These are phyloP conservation scores for Scolopax rusticola DNA, from an alignment of 2,797 vertebrate species.

Conservation along the genomic window DNA sequence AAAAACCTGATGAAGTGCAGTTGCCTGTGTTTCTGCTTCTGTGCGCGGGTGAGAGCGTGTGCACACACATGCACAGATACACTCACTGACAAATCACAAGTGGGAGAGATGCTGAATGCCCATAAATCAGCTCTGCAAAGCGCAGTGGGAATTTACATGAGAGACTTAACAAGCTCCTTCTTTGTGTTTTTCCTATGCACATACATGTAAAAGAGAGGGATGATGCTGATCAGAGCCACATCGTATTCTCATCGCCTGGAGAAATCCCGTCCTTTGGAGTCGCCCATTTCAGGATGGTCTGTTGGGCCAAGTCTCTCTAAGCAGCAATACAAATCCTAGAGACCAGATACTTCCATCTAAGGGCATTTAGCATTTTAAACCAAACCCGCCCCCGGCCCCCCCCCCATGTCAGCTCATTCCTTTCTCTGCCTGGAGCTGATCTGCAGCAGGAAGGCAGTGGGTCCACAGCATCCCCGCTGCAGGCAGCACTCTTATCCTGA, in stretches of 20 bases:
- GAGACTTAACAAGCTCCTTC: background rate
- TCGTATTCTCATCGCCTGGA: accelerated
- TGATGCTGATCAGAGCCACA: background rate
- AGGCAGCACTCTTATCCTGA: background rate
- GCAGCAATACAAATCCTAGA: accelerated
- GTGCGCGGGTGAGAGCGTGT: background rate
- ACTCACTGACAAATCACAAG: background rate
- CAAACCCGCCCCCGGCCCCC: background rate
- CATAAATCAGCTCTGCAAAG: background rate
- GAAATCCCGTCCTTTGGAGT: background rate
- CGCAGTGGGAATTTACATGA: accelerated
- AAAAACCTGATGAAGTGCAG: background rate
- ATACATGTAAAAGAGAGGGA: accelerated
- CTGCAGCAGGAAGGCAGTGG: background rate
- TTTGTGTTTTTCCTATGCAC: background rate
- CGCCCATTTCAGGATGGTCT: background rate
- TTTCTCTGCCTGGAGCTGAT: background rate
- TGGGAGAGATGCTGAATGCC: background rate
- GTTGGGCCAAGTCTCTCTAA: background rate
- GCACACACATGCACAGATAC: background rate
- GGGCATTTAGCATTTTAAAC: background rate
- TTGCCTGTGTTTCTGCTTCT: background rate
- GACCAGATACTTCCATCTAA: background rate
- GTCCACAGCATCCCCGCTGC: accelerated
- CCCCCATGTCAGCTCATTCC: background rate